Conservation (phyloP, 2,888 invertebrate species). For the Syrista parreyssii region DNA sequence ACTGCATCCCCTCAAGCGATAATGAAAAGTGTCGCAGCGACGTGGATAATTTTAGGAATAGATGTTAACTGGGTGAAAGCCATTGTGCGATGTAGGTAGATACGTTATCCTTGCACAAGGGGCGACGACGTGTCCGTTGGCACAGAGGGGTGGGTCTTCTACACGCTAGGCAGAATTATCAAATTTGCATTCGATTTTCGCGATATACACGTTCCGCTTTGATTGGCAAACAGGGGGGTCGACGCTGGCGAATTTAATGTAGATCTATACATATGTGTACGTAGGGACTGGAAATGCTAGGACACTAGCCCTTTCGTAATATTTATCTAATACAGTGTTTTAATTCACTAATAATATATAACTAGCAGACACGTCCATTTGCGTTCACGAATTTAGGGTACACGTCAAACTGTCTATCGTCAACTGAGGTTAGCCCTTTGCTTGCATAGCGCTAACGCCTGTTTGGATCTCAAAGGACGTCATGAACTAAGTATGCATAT, state of each 20-base stretch:
- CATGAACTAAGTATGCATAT: not conserved
- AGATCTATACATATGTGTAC: not conserved
- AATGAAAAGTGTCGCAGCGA: not conserved
- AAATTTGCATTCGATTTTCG: conserved; percentile 45
- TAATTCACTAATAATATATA: not conserved
- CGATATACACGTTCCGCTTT: conserved; percentile 25
- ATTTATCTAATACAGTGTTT: not conserved
- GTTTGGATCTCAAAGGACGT: not conserved
- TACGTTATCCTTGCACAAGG: not conserved
- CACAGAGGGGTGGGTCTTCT: not conserved
- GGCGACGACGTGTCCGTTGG: not conserved
- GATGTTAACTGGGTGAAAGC: not conserved
- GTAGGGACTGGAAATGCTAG: not conserved
- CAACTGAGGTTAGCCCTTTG: not conserved
- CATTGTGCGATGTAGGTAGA: not conserved
- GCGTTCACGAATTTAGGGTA: not conserved
- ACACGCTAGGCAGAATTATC: conserved; percentile 30
- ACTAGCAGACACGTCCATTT: not conserved
- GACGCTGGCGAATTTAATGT: not conserved
- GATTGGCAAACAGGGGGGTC: conserved; percentile 42
- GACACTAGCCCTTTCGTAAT: not conserved
- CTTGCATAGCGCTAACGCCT: not conserved
- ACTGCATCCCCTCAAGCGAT: not conserved
- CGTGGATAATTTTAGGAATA: not conserved
- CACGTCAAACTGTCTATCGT: not conserved